Conservation (phyloP, 2,888 invertebrate genomes). For the Andrena bicolor region DNA sequence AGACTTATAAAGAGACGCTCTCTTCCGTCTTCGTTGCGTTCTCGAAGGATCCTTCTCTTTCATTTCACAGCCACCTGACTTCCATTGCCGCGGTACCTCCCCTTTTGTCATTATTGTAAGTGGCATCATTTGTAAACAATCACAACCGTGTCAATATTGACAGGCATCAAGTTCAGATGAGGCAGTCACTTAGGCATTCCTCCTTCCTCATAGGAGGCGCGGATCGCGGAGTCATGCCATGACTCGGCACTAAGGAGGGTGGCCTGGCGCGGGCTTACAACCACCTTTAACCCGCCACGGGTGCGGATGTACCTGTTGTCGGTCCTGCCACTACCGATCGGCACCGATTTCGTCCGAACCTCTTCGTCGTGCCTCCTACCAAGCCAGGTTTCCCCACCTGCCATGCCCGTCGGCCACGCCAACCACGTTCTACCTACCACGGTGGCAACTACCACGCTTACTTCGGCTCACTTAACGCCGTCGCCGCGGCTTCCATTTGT, state of each 20-base stretch:
- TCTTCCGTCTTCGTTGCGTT: not conserved
- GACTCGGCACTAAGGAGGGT: constrained; percentile 33
- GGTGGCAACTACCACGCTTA: constrained; percentile 65
- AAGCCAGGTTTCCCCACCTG: constrained; percentile 37
- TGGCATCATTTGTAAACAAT: constrained; percentile 36
- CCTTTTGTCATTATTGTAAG: constrained; percentile 1
- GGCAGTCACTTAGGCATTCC: constrained; percentile 17
- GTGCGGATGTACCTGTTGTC: constrained; percentile 43
- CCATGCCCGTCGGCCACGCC: constrained; percentile 40
- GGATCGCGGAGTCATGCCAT: constrained; percentile 32
- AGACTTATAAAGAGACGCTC: too few relatives aligned
- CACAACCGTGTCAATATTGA: constrained; percentile 13
- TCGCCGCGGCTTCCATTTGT: constrained; percentile 73
- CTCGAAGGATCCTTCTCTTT: not conserved
- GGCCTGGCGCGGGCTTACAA: constrained; percentile 12
- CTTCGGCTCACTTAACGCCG: constrained; percentile 64
- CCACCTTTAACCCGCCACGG: constrained; percentile 50
- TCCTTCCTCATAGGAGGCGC: not conserved
- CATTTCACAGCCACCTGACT: not conserved
- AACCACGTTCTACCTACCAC: constrained; percentile 66
- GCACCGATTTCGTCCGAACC: constrained; percentile 58
- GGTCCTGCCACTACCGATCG: constrained; percentile 40
- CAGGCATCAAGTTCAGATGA: constrained; percentile 19
- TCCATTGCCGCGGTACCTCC: not conserved
- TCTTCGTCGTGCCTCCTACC: constrained; percentile 39